Evolutionary conservation across 2,888 invertebrate genomes (phyloP).

Genomic region (Allophyes oxyacanthae): DNA sequence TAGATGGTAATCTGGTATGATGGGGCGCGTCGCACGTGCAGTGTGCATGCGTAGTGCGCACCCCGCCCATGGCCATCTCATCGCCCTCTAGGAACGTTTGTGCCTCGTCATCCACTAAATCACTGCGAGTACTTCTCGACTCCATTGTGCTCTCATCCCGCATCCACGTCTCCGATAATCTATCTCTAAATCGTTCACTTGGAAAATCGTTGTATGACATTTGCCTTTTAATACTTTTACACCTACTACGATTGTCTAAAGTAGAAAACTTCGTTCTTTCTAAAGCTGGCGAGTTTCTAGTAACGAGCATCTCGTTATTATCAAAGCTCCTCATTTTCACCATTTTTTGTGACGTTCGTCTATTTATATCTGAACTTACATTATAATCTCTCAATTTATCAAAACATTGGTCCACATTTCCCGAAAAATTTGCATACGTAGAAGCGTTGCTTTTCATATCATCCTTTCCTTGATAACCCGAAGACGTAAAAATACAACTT

Average conservation of each 20-base stretch:
- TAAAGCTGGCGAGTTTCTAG: constrained; percentile 73
- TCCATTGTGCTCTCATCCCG: constrained; percentile 75
- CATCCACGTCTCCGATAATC: constrained; percentile 76
- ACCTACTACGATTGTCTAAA: constrained; percentile 83
- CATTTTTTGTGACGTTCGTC: constrained; percentile 71
- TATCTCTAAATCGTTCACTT: constrained; percentile 80
- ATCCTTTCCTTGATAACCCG: constrained; percentile 79
- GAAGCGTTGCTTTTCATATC: constrained; percentile 78
- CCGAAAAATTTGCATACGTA: constrained; percentile 85
- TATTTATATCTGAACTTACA: constrained; percentile 69
- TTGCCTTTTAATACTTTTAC: constrained; percentile 84
- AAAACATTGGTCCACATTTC: constrained; percentile 86
- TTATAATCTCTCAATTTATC: constrained; percentile 81
- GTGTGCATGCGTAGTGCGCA: constrained; percentile 72
- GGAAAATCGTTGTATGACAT: constrained; percentile 88
- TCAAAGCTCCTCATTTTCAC: constrained; percentile 83
- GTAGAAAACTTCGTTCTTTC: constrained; percentile 83
- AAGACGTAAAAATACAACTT: constrained; percentile 81
- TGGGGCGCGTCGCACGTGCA: constrained; percentile 80
- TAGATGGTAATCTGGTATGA: constrained; percentile 77
- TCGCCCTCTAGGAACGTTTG: constrained; percentile 81
- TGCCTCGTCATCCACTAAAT: constrained; percentile 76
- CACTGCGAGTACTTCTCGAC: constrained; percentile 75
- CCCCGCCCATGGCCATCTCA: constrained; percentile 71
- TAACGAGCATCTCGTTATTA: constrained; percentile 77